Evolutionary conservation across 2,888 invertebrate genomes (phyloP).

Genomic region (Eilema griseolum): DNA sequence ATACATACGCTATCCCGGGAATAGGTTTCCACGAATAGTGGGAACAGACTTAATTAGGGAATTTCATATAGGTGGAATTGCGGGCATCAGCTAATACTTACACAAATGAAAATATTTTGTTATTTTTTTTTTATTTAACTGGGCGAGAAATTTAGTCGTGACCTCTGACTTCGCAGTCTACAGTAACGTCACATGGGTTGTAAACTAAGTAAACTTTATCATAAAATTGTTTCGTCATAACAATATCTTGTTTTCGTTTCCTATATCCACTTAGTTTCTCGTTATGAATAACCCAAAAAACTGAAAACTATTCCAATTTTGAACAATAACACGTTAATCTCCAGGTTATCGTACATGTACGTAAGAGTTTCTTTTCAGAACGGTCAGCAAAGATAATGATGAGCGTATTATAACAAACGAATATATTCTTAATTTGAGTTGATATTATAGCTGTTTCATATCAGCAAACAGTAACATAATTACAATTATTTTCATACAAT

Average conservation of each 20-base stretch:
- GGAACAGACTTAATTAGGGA: too few relatives aligned
- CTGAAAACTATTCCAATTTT: background rate
- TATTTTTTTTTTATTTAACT: too few relatives aligned
- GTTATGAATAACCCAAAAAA: background rate
- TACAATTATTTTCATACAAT: background rate
- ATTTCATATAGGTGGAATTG: too few relatives aligned
- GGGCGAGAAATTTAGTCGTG: background rate
- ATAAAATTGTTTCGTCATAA: background rate
- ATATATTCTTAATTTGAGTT: background rate
- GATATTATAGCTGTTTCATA: background rate
- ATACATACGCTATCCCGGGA: too few relatives aligned
- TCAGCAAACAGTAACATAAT: background rate
- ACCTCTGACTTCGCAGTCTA: background rate
- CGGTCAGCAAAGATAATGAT: background rate
- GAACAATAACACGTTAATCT: slow-evolving; percentile 3
- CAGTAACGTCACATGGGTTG: background rate
- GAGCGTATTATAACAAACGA: background rate
- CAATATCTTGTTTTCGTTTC: slow-evolving; percentile 1
- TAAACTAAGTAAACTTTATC: background rate
- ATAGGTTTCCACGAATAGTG: too few relatives aligned
- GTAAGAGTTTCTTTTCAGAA: background rate
- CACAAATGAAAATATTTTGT: too few relatives aligned
- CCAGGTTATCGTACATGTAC: background rate
- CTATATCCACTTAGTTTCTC: slow-evolving; percentile 1
- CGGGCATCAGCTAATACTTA: too few relatives aligned